A percentile compares a stretch with the other conserved stretches of the same genome.
Evolutionary conservation across 2,888 invertebrate species (phyloP).

Genomic region (Noctua fimbriata): DNA sequence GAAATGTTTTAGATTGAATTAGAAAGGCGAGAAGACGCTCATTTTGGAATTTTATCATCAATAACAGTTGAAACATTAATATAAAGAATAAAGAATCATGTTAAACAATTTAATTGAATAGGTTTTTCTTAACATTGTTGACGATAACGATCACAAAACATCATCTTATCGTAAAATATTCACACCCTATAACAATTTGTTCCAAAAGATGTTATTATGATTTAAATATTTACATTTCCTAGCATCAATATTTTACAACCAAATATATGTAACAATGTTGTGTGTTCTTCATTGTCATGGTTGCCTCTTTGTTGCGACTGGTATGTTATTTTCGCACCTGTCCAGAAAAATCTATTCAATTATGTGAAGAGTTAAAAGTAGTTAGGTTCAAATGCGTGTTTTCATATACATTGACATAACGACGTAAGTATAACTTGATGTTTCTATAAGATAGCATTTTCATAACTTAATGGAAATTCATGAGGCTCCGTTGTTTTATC

Average conservation of each 20-base stretch:
- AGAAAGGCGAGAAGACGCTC: conserved; percentile 81
- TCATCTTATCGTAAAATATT: background rate
- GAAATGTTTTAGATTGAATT: conserved; percentile 73
- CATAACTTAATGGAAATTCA: conserved; percentile 66
- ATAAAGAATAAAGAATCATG: conserved; percentile 71
- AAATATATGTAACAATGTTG: background rate
- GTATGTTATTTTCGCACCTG: background rate
- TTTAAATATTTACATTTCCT: background rate
- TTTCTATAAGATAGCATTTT: conserved; percentile 80
- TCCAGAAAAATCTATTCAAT: background rate
- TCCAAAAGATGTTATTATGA: background rate
- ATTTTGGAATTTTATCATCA: conserved; percentile 67
- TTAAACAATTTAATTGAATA: conserved; percentile 30
- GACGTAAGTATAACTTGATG: conserved; percentile 76
- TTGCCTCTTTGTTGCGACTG: background rate
- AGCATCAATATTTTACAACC: background rate
- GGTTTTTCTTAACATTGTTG: conserved; percentile 2
- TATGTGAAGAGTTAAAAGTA: conserved; percentile 32
- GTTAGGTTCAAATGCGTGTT: conserved; percentile 80
- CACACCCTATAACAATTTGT: background rate
- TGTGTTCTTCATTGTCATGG: background rate
- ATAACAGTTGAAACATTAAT: conserved; percentile 50
- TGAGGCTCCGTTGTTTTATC: conserved; percentile 70
- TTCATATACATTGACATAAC: conserved; percentile 80
- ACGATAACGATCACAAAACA: background rate